Conservation (phyloP, 2,113 vertebrate species). For the Psilopogon haemacephalus region DNA sequence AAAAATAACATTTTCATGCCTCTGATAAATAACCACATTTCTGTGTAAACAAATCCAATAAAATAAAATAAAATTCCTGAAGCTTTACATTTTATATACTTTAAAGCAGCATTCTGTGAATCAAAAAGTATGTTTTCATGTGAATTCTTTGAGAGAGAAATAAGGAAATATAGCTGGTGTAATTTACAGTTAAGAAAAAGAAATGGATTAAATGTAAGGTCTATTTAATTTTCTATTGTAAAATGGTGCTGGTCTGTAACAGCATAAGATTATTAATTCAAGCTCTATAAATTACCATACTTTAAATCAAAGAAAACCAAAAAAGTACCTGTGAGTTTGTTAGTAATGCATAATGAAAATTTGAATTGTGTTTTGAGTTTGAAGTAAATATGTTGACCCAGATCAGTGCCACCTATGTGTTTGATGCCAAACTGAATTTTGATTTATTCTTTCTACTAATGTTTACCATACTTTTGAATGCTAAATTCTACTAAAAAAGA, state of each 20-base stretch:
- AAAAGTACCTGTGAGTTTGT: not conserved
- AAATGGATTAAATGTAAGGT: not conserved
- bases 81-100: not conserved
- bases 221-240: not conserved
- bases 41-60: not conserved
- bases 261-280: not conserved
- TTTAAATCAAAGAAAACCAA: not conserved
- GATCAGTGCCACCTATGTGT: not conserved
- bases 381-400: not conserved
- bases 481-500: slow-evolving; percentile 15
- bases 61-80: not conserved
- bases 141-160: not conserved
- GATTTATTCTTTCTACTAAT: not conserved
- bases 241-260: not conserved
- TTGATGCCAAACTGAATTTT: not conserved
- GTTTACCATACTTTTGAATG: not conserved
- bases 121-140: not conserved
- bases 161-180: not conserved
- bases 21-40: not conserved
- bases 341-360: not conserved
- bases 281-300: not conserved
- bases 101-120: not conserved
- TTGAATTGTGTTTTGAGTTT: not conserved
- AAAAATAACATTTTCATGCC: not conserved
- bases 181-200: not conserved